These are phyloP conservation scores for Gibbula magus DNA, from an alignment of 2,888 invertebrate species.

Conservation along the genomic window DNA sequence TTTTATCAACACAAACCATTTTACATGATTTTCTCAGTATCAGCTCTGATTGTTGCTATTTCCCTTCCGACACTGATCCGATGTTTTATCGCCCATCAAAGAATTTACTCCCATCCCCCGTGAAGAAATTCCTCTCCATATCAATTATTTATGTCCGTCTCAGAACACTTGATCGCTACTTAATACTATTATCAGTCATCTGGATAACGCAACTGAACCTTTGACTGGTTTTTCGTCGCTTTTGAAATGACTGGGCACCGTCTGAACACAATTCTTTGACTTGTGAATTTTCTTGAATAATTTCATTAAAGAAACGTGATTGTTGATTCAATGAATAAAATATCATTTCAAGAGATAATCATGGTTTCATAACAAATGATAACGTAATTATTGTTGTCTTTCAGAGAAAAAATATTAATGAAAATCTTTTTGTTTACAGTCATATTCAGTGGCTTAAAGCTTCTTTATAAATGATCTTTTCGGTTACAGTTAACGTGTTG, in stretches of 20 bases:
- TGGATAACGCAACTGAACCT: not conserved
- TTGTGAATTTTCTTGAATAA: not conserved
- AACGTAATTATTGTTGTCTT: no score
- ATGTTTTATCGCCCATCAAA: not conserved
- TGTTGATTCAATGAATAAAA: not conserved
- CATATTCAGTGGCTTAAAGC: no score
- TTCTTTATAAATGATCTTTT: no score
- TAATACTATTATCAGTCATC: not conserved
- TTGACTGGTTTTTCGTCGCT: no score
- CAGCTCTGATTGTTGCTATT: no score
- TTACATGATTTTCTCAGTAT: no score
- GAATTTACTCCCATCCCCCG: no score
- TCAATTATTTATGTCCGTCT: conserved; percentile 1
- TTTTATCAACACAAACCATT: no score
- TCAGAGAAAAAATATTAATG: no score
- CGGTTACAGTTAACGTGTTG: no score
- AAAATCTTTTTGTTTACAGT: no score
- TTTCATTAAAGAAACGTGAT: not conserved
- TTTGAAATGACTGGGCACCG: not conserved
- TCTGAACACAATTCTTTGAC: not conserved
- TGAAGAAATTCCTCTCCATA: not conserved
- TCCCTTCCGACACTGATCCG: no score
- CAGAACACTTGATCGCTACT: not conserved
- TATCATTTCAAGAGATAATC: not conserved
- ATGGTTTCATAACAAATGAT: not conserved